Conservation (phyloP, 2,113 vertebrate species). For the Anser brachyrhynchus region DNA sequence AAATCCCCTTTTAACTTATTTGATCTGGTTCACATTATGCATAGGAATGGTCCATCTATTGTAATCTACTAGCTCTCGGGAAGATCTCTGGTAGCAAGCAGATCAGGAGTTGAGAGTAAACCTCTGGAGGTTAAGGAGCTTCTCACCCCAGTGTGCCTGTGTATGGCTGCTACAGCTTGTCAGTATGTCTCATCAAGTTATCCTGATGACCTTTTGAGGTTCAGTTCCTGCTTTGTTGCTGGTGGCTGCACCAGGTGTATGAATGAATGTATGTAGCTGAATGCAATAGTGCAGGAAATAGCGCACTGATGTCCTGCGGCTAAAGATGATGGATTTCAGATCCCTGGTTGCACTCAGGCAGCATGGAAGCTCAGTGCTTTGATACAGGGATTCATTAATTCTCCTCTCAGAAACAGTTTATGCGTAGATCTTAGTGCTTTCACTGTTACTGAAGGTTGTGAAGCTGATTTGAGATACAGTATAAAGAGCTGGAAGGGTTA, state of each 20-base stretch:
- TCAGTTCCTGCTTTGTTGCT: not conserved
- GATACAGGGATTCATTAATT: conserved; percentile 65
- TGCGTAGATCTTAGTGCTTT: not conserved
- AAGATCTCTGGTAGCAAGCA: not conserved
- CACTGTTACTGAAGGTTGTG: conserved; percentile 28
- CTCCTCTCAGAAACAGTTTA: not conserved
- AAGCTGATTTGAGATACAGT: conserved; percentile 23
- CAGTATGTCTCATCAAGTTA: not conserved
- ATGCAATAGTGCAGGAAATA: conserved; percentile 52
- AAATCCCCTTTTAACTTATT: not conserved
- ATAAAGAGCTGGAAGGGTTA: not conserved
- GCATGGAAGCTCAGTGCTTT: not conserved
- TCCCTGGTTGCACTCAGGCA: conserved; percentile 19
- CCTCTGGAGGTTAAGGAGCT: not conserved
- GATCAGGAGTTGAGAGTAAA: not conserved
- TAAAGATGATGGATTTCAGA: conserved; percentile 69
- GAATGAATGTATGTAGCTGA: not conserved
- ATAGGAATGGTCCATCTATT: not conserved
- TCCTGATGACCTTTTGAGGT: not conserved
- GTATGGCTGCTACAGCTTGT: not conserved
- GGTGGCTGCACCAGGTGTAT: conserved; percentile 2
- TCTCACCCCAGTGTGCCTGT: not conserved
- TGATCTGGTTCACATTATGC: not conserved
- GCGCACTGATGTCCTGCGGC: conserved; percentile 41
- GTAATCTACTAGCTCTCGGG: not conserved